Evolutionary conservation across 1,140 invertebrate species (phyloP).

Genomic region (Drosophila miranda): DNA sequence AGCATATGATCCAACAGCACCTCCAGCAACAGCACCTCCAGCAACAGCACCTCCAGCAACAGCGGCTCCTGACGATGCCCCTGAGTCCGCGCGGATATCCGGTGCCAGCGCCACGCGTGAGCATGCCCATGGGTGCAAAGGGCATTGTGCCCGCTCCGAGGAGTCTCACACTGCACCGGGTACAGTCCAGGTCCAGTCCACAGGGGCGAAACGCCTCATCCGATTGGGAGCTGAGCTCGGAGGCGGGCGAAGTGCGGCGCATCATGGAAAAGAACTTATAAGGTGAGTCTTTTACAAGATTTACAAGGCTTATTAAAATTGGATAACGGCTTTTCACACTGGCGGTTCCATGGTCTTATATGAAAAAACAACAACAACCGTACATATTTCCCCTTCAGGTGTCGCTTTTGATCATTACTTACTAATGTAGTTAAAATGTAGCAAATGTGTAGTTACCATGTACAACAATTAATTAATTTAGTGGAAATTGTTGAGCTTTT

Average conservation of each 20-base stretch:
- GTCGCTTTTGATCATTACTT: no score
- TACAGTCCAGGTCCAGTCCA: neutral
- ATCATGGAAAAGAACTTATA: conserved; percentile 84
- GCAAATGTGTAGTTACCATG: no score
- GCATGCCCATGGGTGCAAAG: conserved; percentile 20
- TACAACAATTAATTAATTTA: no score
- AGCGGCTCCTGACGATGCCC: conserved; percentile 21
- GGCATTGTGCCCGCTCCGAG: conserved; percentile 28
- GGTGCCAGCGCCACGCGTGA: conserved; percentile 40
- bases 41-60: conserved; percentile 37
- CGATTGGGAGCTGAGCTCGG: conserved; percentile 86
- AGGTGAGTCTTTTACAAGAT: conserved; percentile 44
- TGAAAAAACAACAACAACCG: no score
- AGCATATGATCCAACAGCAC: conserved; percentile 13
- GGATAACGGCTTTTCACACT: no score
- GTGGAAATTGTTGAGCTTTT: no score
- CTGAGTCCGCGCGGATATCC: conserved; percentile 58
- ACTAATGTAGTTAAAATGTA: no score
- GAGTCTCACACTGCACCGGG: conserved; percentile 21
- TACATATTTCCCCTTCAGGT: no score
- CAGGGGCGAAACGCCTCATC: conserved; percentile 55
- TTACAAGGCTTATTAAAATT: no score
- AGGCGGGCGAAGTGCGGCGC: conserved; percentile 86
- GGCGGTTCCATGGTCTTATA: no score
- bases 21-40: conserved; percentile 30